Percentiles rank a stretch among this genome's conserved stretches.
phyloP scores from a whole-genome alignment of 1,140 invertebrate genomes.

The Globodera ellingtonae region DNA sequence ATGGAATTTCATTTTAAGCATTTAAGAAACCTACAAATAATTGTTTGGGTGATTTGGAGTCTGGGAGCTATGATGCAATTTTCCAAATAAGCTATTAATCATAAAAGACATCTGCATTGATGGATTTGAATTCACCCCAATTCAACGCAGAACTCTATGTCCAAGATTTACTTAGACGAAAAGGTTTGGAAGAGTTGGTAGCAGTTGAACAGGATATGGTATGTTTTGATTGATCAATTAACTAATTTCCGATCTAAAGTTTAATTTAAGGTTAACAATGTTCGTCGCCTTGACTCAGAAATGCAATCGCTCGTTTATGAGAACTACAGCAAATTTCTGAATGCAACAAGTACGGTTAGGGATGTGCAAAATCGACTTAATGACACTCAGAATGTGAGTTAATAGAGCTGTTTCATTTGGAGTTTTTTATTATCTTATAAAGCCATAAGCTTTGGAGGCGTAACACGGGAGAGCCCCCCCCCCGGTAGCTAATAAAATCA shows the following conservation, averaged over 20 bases:
- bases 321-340: slow-evolving; percentile 54
- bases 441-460: too few relatives aligned
- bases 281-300: slow-evolving; percentile 48
- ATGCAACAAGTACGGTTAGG: slow-evolving; percentile 48
- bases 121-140: slow-evolving; percentile 49
- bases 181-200: slow-evolving; percentile 50
- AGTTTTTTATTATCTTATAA: too few relatives aligned
- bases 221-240: background rate
- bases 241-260: slow-evolving; percentile 17
- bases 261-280: slow-evolving; percentile 32
- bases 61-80: background rate
- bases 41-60: too few relatives aligned
- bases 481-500: too few relatives aligned
- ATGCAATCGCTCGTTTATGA: slow-evolving; percentile 53
- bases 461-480: too few relatives aligned
- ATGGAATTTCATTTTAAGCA: too few relatives aligned
- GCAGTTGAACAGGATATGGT: slow-evolving; percentile 54
- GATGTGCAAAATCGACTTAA: slow-evolving; percentile 44
- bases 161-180: slow-evolving; percentile 39
- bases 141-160: slow-evolving; percentile 48
- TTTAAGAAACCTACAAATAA: too few relatives aligned
- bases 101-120: background rate
- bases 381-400: slow-evolving; percentile 40
- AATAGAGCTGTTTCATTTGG: too few relatives aligned
- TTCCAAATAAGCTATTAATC: background rate